phyloP scores from a whole-genome alignment of 2,113 vertebrate genomes.

The Phyllostomus discolor region DNA sequence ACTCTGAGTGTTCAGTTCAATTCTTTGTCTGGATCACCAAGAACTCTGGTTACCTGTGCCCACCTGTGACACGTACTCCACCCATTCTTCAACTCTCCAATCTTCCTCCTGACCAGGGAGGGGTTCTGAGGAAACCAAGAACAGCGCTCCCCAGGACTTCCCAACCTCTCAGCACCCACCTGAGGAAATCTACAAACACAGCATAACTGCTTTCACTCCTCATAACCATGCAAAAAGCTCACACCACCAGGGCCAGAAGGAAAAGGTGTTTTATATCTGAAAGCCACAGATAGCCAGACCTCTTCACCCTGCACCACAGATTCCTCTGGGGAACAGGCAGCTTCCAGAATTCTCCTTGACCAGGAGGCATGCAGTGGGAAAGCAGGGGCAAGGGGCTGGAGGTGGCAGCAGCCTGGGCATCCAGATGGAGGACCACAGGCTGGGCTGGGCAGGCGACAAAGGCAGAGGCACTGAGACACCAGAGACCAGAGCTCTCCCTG shows the following conservation, averaged over 20 bases:
- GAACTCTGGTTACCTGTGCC: no score
- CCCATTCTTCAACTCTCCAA: neutral
- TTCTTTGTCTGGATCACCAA: no score
- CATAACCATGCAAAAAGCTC: neutral
- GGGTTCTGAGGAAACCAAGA: neutral
- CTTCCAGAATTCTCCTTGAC: neutral
- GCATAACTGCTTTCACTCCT: neutral
- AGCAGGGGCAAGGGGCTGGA: neutral
- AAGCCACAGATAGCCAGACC: neutral
- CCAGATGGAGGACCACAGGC: neutral
- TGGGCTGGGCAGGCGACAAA: neutral
- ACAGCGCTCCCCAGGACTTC: rapidly evolving
- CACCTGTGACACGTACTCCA: no score
- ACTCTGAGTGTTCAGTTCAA: no score
- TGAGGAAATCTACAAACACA: neutral
- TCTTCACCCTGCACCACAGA: neutral
- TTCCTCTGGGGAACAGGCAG: neutral
- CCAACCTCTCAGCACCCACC: neutral
- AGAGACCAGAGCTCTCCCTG: neutral
- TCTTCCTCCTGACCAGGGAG: neutral
- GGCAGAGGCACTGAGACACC: neutral
- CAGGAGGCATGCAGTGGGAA: neutral
- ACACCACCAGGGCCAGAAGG: neutral
- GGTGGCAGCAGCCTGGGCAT: no score
- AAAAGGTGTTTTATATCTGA: neutral